These are phyloP conservation scores for Ciconia maguari DNA, from an alignment of 2,113 vertebrate genomes.

Conservation along the genomic window DNA sequence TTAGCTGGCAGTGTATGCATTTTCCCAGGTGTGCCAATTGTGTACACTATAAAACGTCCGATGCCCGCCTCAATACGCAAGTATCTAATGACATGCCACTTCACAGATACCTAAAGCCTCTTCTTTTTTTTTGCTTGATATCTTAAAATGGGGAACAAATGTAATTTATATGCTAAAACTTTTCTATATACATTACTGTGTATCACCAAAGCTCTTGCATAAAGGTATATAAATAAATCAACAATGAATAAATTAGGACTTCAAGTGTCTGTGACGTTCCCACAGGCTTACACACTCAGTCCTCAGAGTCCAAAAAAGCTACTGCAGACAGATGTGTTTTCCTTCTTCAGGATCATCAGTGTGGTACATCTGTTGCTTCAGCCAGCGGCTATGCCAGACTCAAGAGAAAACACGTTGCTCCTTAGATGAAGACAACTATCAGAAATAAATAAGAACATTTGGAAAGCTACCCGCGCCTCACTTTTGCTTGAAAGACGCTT, in stretches of 20 bases:
- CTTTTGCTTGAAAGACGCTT: conserved; percentile 18
- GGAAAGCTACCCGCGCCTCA: not conserved
- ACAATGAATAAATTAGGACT: conserved; percentile 49
- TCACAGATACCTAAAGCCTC: not conserved
- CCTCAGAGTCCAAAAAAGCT: conserved; percentile 34
- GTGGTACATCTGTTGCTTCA: conserved; percentile 59
- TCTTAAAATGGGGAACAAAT: not conserved
- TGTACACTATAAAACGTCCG: not conserved
- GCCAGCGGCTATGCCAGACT: conserved; percentile 33
- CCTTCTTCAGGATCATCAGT: conserved; percentile 16
- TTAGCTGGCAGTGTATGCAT: conserved; percentile 9
- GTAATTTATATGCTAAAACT: not conserved
- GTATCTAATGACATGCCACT: not conserved
- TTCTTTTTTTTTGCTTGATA: not conserved
- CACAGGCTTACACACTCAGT: not conserved
- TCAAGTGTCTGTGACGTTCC: conserved; percentile 27
- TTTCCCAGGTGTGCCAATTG: conserved; percentile 59
- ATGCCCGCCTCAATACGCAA: not conserved
- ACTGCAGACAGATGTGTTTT: conserved; percentile 47
- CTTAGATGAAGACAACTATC: conserved; percentile 50
- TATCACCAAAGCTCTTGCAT: not conserved
- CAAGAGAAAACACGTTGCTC: conserved; percentile 21
- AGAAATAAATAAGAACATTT: conserved; percentile 47
- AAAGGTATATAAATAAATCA: conserved; percentile 57
- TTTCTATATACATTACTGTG: not conserved